These are phyloP conservation scores for Ephialtes manifestator DNA, from an alignment of 2,888 invertebrate species.

Conservation along the genomic window DNA sequence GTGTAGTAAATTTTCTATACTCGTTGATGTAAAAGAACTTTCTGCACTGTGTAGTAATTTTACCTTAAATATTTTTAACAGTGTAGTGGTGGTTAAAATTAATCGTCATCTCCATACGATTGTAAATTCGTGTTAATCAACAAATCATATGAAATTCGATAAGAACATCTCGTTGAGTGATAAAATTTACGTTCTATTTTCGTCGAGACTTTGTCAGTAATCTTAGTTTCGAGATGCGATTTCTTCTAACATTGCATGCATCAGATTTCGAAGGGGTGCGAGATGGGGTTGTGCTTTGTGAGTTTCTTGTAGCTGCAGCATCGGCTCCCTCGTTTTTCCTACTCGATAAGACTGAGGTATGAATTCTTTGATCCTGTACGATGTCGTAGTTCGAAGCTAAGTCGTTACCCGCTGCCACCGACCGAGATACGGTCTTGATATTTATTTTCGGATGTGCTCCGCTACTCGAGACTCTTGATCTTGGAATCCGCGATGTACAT, in stretches of 20 bases:
- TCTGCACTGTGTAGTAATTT: no score
- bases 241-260: slow-evolving; percentile 46
- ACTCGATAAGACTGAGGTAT: slow-evolving; percentile 27
- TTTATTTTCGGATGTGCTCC: slow-evolving; percentile 49
- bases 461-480: slow-evolving; percentile 33
- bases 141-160: background rate
- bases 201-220: slow-evolving; percentile 44
- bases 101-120: no score
- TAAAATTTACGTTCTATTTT: slow-evolving; percentile 40
- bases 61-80: no score
- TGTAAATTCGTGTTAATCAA: background rate
- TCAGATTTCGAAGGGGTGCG: slow-evolving; percentile 55
- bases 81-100: no score
- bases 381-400: slow-evolving; percentile 26
- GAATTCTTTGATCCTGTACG: slow-evolving; percentile 35
- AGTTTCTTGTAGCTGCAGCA: background rate
- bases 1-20: no score
- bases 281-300: slow-evolving; percentile 19
- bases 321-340: slow-evolving; percentile 27
- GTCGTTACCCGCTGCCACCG: slow-evolving; percentile 41
- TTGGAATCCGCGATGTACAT: slow-evolving; percentile 53
- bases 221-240: slow-evolving; percentile 50
- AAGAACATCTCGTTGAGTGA: background rate
- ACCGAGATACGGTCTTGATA: slow-evolving; percentile 50
- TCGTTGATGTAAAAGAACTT: no score